Base-by-base conservation (phyloP, 2,888 invertebrate genomes). In the Nyleta sp. region DNA sequence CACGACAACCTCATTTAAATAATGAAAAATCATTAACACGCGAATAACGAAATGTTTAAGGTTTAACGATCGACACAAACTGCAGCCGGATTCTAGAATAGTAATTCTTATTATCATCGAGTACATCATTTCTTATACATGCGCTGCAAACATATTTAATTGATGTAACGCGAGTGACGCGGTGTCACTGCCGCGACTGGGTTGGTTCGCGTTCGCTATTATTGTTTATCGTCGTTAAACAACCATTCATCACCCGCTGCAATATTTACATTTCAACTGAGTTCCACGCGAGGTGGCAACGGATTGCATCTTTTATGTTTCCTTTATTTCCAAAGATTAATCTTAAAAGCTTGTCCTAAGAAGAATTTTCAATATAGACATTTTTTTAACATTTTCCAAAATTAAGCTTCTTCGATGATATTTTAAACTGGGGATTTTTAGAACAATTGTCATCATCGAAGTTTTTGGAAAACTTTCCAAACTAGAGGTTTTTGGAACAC, bases 231-330 rank as follows among this genome's bases (percentile, higher is more conserved):
- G 50, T 22, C 17, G 50, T 48, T 40, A 20, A 48, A 50, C 50
- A 64, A 40, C 40, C 48, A 50, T 64, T 64, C 28, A 40, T 62
- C 62, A 64, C 28, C 6, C 50, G 35, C 8, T 38, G 33, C 28
- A n/a, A 40, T 64, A 64, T 50, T 64, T 28, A 40, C 13, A 38
- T 4, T 20, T 48, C n/a, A 11, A 38, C n/a, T 28, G 31, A 15
- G 17, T 8, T 48, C 2, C 15, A 20, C 22, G 3, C 62, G 13
- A n/a, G 35, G n/a, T 11, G 2, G n/a, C 35, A 2, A 3, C 35
- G 8, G 35, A 35, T 35, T 11, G 35, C 8, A 11, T 11, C n/a
- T 11, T 35, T 11, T 35, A 11, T 35, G 11, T 31, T 18, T 59
- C 33, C 44, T 59, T 33, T 28, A 46, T 46, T 40, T 46, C 46